Evolutionary conservation across 2,797 vertebrate genomes (phyloP), one percentile per base, ranked within the genome.

Genomic region (Aeoliscus strigatus): DNA sequence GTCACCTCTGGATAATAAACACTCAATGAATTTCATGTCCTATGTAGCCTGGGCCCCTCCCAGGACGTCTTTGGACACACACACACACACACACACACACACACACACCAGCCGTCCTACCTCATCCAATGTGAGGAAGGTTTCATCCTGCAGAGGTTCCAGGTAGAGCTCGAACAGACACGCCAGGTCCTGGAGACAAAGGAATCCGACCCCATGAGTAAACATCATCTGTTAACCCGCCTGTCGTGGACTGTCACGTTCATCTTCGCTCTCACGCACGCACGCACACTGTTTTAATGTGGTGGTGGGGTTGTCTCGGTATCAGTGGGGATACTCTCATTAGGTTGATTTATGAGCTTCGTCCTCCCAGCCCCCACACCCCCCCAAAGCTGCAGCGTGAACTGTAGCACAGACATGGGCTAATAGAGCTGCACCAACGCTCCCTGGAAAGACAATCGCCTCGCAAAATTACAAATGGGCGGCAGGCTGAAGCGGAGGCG

Each of bases 161-260:
- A 99, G 75, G 86, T 98, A 99, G 3, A 97, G 86, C 70, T 96
- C 91, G 1, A 98, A 96, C 72, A 99, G 88, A 78, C 90, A 94
- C 64, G 86, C 90, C 77, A 99, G 81, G 60, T 99, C 96, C 96
- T 98, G 11, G 10, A 44, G 8, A 62, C 12, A 51, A 11, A 27
- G 14, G 26, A 59, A 36, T 48, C 31, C 68, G 50, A 53, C 14
- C 15, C 0, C 6, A 23, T 24, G 5, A 44, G 12, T 27, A 9
- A 26, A 51, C 12, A 24, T 39, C 14, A 31, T 43, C 4, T 14
- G 1, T 39, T 26, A n/a, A 65, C 34, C 47, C 37, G 32, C n/a
- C 4, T 15, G 46, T 48, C 42, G 32, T 65, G 55, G 33, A 59
- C 56, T 74, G 40, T 15, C 4, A 4, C 14, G 33, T 55, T 41